Evolutionary conservation across 2,888 invertebrate species (phyloP).

Genomic region (Agrotis exclamationis): DNA sequence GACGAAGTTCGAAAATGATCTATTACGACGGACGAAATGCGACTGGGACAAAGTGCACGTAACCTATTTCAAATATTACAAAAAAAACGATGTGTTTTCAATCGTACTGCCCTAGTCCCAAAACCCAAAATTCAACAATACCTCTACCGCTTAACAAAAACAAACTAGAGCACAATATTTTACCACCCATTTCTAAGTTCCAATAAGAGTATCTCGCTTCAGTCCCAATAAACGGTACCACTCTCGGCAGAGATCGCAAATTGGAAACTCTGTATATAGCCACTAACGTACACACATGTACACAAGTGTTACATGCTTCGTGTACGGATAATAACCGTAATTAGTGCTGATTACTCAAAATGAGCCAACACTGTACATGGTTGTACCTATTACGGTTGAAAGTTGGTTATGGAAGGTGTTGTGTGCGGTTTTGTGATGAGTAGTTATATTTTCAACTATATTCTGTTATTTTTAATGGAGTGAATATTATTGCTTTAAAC

Average conservation of each 20-base stretch:
- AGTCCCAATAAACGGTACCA: slow-evolving; percentile 28
- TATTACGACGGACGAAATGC: too few relatives aligned
- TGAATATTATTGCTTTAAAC: too few relatives aligned
- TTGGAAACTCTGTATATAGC: slow-evolving; percentile 27
- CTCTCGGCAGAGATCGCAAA: slow-evolving; percentile 33
- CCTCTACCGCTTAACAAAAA: slow-evolving; percentile 9
- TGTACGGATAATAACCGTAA: slow-evolving; percentile 62
- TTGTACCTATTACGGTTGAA: slow-evolving; percentile 38
- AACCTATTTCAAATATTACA: neutral
- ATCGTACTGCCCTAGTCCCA: neutral
- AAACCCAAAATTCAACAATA: slow-evolving; percentile 8
- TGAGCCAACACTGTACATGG: slow-evolving; percentile 40
- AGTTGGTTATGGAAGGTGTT: slow-evolving; percentile 1
- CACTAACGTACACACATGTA: slow-evolving; percentile 10
- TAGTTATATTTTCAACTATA: neutral
- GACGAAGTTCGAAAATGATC: too few relatives aligned
- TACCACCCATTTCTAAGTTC: slow-evolving; percentile 30
- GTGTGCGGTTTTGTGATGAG: neutral
- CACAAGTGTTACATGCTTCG: slow-evolving; percentile 32
- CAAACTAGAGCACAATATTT: slow-evolving; percentile 21
- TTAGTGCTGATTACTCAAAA: slow-evolving; percentile 64
- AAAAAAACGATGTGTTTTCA: neutral
- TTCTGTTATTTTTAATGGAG: neutral
- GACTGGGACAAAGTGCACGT: too few relatives aligned
- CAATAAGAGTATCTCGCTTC: slow-evolving; percentile 37